Evolutionary conservation across 2,113 vertebrate genomes (phyloP), one percentile per base, ranked within the genome.

Genomic region (Caloenas nicobarica): DNA sequence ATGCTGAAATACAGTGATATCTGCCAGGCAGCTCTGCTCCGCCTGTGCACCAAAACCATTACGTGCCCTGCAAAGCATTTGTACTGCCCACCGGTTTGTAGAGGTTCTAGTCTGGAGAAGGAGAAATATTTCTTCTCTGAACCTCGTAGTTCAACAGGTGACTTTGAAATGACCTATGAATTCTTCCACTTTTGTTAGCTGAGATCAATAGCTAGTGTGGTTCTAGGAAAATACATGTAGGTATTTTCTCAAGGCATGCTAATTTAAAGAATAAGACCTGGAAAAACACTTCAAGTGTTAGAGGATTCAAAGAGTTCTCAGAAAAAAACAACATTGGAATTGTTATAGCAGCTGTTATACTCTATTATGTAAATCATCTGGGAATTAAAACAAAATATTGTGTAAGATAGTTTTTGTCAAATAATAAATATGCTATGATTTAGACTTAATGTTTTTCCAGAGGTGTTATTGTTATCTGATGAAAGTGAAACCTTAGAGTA

Each of bases 351-450:
- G 95, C 91, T 93, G 88, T 80, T 85, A 62, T 70, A 65, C 84
- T 96, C 88, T 93, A 89, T 89, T 93, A 92, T 95, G 91, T 93
- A 93, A 91, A 96, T 95, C 86, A 95, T 53, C 48, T 61, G 93
- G 94, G 93, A 97, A 87, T 96, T 61, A 78, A 95, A 95, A 5
- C 69, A 92, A 92, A 97, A 95, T 86, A 97, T 95, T 93, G 91
- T 84, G 34, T 51, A 60, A 87, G 86, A 66, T 29, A 73, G 77
- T 95, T 97, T 96, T 93, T 87, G 81, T 97, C 77, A 69, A 96
- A 95, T 79, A 92, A 94, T 82, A 93, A 92, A 92, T 85, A 92
- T 38, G 69, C 65, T 92, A 89, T 93, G 61, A 74, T 89, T 89
- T 95, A 73, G 53, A 84, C 38, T 64, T 73, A 42, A 60, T 94